Base-by-base conservation (phyloP, 2,888 invertebrate genomes). In the Mythimna ferrago region DNA sequence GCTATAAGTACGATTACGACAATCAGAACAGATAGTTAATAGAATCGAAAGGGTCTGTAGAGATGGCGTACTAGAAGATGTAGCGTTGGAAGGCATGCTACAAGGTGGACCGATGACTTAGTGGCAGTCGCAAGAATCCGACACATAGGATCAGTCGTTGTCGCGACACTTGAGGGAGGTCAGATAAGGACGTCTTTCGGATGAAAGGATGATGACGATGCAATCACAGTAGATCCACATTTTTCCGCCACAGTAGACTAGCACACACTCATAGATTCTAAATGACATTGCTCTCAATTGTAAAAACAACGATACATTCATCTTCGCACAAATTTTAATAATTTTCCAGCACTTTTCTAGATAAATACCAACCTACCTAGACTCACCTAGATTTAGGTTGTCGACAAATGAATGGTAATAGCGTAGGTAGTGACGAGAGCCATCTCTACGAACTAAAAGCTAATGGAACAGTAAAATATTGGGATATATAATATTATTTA, bases 401-500 rank as follows among this genome's bases (percentile, higher is more conserved):
- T 80, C 80, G 78, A 84, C 81, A 75, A 80, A 82, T 80, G 76
- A 77, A 88, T 86, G 78, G 65, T 69, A 70, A 75, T 71, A 44
- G 88, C 88, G 89, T 89, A 87, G 89, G 88, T 44, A 81, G 88
- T 87, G 88, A 89, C 85, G 85, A 87, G 84, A 78, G 67, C 85
- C 85, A 87, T 80, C 86, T 83, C 85, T 82, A 86, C 83, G 87
- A 85, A 84, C 87, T 88, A 89, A 89, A 88, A 90, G 88, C 89
- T 87, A 88, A 89, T 89, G 89, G 87, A 87, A 87, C 80, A 82
- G 88, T 89, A 86, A 89, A 86, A 89, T 88, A 88, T 88, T 83
- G 80, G 80, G 78, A 83, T 78, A 82, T 78, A 48, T 48, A 48
- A 48, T 48, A 80, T 85, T 85, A 86, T 85, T 86, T 82, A 88